Conservation (phyloP, 1,140 invertebrate genomes). For the Lithobius niger region DNA sequence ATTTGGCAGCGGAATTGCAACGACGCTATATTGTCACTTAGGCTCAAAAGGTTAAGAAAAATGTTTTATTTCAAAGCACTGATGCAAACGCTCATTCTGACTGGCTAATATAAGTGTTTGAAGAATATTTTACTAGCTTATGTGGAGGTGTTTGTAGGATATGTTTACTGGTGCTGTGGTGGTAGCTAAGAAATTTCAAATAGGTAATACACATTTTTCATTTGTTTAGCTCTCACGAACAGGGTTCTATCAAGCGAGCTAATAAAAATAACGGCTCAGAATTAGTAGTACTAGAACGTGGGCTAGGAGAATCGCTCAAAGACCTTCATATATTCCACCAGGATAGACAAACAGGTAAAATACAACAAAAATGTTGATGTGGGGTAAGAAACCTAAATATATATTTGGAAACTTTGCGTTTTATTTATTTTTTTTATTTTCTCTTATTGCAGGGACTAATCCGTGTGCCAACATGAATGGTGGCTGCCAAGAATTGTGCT, state of each 20-base stretch:
- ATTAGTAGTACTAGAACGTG: conserved; percentile 39
- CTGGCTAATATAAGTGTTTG: no score
- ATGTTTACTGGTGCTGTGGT: no score
- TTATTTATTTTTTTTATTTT: conserved; percentile 1
- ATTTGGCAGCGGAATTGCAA: no score
- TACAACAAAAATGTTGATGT: not conserved
- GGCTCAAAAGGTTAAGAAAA: no score
- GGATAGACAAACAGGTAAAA: conserved; percentile 12
- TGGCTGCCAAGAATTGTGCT: conserved; percentile 62
- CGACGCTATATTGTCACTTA: no score
- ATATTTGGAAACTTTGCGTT: not conserved
- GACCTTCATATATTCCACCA: conserved; percentile 41
- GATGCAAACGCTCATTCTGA: no score
- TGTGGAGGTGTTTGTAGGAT: no score
- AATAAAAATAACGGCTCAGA: conserved; percentile 43
- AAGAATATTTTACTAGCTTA: no score
- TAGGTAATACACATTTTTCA: not conserved
- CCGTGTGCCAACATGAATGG: conserved; percentile 56
- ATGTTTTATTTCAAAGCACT: no score
- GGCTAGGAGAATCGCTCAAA: conserved; percentile 51
- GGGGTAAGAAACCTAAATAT: no score
- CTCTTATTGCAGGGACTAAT: conserved; percentile 38
- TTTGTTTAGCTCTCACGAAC: conserved; percentile 41
- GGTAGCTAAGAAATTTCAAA: no score
- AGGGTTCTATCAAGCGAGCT: conserved; percentile 49